phyloP scores from a whole-genome alignment of 2,113 vertebrate species.

The Ciconia boyciana region DNA sequence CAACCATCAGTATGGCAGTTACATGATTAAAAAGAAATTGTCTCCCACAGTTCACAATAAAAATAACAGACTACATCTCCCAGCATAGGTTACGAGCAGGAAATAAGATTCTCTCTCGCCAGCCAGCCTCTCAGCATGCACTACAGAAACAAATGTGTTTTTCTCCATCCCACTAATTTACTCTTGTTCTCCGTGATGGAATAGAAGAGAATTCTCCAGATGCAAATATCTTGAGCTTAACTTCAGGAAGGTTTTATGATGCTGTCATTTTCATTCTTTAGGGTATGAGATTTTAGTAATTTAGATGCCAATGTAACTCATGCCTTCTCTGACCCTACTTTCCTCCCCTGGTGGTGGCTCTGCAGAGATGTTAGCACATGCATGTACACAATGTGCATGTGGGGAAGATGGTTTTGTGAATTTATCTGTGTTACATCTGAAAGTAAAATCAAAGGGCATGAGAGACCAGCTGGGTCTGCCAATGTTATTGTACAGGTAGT shows the following conservation, averaged over 20 bases:
- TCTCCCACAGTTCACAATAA: background rate
- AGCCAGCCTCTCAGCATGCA: background rate
- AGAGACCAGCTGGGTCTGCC: background rate
- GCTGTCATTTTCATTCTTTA: background rate
- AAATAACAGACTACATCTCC: background rate
- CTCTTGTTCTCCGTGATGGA: background rate
- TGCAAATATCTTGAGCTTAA: background rate
- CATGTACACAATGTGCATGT: rapidly evolving
- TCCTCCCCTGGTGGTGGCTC: background rate
- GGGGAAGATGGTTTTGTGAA: background rate
- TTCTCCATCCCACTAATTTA: background rate
- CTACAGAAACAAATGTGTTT: background rate
- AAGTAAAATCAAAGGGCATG: background rate
- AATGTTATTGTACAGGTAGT: rapidly evolving
- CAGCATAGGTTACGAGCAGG: background rate
- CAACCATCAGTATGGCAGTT: background rate
- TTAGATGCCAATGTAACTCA: background rate
- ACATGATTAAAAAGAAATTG: background rate
- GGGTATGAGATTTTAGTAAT: background rate
- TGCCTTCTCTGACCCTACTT: background rate
- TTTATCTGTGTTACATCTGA: background rate
- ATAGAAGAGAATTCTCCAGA: background rate
- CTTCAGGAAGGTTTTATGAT: background rate
- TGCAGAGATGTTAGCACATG: background rate
- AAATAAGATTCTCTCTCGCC: background rate